phyloP scores from a whole-genome alignment of 2,888 invertebrate genomes.

The Ditula angustiorana region DNA sequence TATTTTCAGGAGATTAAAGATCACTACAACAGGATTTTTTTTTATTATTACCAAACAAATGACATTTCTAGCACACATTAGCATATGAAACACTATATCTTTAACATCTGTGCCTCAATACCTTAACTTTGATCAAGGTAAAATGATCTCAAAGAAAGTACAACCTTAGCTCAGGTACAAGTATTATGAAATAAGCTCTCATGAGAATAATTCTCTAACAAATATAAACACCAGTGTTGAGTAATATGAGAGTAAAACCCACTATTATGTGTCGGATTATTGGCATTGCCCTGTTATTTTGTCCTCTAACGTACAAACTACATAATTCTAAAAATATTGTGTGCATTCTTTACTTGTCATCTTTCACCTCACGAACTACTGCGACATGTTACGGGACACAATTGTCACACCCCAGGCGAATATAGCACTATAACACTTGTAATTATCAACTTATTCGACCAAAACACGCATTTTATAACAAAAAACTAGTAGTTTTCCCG shows the following conservation, averaged over 20 bases:
- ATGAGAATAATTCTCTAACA: conserved; percentile 48
- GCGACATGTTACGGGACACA: conserved; percentile 38
- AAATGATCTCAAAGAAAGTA: conserved; percentile 60
- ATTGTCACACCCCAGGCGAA: conserved; percentile 16
- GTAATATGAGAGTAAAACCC: conserved; percentile 55
- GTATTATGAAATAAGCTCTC: conserved; percentile 52
- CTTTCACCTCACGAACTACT: conserved; percentile 59
- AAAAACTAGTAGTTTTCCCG: conserved; percentile 65
- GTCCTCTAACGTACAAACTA: conserved; percentile 78
- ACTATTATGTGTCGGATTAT: conserved; percentile 50
- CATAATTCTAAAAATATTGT: conserved; percentile 84
- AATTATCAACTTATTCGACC: conserved; percentile 41
- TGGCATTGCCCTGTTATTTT: conserved; percentile 69
- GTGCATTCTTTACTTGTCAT: conserved; percentile 78
- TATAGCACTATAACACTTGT: conserved; percentile 38
- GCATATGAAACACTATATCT: neutral
- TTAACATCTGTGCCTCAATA: neutral
- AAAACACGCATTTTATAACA: conserved; percentile 56
- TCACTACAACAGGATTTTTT: too few relatives aligned
- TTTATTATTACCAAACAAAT: conserved; percentile 4
- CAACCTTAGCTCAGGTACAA: conserved; percentile 48
- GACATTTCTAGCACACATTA: neutral
- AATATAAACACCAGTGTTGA: conserved; percentile 46
- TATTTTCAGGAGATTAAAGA: too few relatives aligned
- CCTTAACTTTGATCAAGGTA: conserved; percentile 24